phyloP scores from a whole-genome alignment of 2,113 vertebrate genomes.

The Oceanites oceanicus region DNA sequence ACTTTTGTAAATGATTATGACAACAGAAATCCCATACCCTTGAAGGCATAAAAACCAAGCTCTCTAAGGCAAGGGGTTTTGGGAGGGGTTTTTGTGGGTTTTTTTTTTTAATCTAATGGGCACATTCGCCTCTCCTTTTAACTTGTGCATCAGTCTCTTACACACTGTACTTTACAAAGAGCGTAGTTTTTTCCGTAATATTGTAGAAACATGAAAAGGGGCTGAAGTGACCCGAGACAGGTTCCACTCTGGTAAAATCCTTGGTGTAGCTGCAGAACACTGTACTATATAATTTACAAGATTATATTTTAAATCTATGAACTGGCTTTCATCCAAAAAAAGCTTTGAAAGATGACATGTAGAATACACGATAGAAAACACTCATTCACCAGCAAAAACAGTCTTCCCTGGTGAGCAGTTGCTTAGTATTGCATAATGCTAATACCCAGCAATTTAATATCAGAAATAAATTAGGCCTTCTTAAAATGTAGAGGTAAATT shows the following conservation, averaged over 20 bases:
- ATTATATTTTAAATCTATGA: background rate
- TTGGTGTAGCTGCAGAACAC: background rate
- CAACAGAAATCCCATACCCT: background rate
- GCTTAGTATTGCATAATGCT: background rate
- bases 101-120: background rate
- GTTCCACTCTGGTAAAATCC: background rate
- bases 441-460: background rate
- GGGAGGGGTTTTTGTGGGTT: background rate
- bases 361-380: background rate
- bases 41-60: background rate
- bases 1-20: conserved; percentile 11
- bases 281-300: background rate
- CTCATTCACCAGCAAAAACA: background rate
- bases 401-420: background rate
- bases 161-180: background rate
- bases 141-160: background rate
- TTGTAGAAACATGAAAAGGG: background rate
- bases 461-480: background rate
- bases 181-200: background rate
- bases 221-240: background rate
- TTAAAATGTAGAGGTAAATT: background rate
- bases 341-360: background rate
- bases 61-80: background rate
- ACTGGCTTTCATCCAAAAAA: background rate
- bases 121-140: background rate